Conservation (phyloP, 1,140 invertebrate species). For the Mesaphorura yosii region DNA sequence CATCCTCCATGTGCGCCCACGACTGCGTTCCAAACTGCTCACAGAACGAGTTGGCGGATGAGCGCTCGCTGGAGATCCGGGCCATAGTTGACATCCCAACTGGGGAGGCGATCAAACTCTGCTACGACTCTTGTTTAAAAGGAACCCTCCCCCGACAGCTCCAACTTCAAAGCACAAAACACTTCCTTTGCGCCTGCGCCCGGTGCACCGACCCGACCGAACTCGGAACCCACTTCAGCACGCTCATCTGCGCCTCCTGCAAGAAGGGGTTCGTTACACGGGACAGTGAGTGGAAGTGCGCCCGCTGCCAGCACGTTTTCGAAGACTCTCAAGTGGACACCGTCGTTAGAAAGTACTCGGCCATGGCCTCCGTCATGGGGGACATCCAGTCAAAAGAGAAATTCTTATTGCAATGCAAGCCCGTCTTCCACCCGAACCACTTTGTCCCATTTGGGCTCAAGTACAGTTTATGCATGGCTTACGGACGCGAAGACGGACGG, state of each 20-base stretch:
- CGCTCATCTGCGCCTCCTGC: constrained; percentile 59
- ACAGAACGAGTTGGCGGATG: constrained; percentile 41
- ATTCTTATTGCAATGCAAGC: constrained; percentile 20
- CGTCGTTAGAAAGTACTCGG: constrained; percentile 8
- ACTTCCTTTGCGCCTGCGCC: constrained; percentile 59
- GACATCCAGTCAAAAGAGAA: constrained; percentile 21
- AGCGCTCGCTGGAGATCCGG: constrained; percentile 47
- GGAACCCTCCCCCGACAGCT: constrained; percentile 55
- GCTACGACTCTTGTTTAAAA: constrained; percentile 63
- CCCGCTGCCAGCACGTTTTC: too few relatives aligned
- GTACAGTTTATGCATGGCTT: constrained; percentile 25
- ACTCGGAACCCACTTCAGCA: constrained; percentile 58
- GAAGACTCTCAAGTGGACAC: neutral
- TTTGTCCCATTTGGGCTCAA: constrained; percentile 28
- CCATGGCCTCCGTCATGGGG: neutral
- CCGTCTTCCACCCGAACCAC: constrained; percentile 25
- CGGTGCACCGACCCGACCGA: constrained; percentile 64
- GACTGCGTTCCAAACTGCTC: constrained; percentile 69
- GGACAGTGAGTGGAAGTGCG: neutral
- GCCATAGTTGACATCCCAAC: constrained; percentile 51
- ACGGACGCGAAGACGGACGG: constrained; percentile 42
- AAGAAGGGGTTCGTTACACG: constrained; percentile 54
- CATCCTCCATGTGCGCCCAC: constrained; percentile 51
- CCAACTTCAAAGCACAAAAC: constrained; percentile 59
- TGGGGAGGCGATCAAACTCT: constrained; percentile 52